These are phyloP conservation scores for Galbula dea DNA, from an alignment of 2,113 vertebrate species.

Conservation along the genomic window DNA sequence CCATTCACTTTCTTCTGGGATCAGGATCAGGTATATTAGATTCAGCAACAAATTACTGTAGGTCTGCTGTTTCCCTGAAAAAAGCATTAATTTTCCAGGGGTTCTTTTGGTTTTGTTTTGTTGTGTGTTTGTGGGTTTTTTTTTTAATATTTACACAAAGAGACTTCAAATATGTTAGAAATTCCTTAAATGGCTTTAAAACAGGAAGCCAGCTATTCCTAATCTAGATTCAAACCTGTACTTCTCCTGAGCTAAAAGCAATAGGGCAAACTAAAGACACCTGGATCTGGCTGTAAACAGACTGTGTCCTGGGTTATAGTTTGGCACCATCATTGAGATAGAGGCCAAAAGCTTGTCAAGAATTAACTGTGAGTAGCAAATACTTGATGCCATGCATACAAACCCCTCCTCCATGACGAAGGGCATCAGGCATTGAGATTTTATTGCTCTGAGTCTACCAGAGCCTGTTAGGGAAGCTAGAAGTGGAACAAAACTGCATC, in stretches of 20 bases:
- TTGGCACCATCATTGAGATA: not conserved
- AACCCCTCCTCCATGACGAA: accelerated
- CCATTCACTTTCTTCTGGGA: not conserved
- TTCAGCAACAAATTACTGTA: not conserved
- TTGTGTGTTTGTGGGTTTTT: not conserved
- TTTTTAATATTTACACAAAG: not conserved
- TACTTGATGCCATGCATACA: not conserved
- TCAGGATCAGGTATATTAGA: not conserved
- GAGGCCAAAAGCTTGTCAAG: not conserved
- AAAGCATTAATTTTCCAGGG: not conserved
- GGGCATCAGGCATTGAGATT: not conserved
- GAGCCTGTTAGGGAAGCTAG: not conserved
- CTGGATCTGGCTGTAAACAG: not conserved
- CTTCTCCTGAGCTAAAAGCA: accelerated
- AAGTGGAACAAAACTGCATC: not conserved
- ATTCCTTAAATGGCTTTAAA: not conserved
- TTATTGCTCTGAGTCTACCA: not conserved
- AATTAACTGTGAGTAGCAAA: not conserved
- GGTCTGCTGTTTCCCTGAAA: not conserved
- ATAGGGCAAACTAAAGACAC: not conserved
- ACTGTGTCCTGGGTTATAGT: not conserved
- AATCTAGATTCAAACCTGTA: not conserved
- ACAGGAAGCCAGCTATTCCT: not conserved
- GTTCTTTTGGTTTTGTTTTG: not conserved
- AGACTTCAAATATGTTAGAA: not conserved